Conservation (phyloP, 2,113 vertebrate species). For the Natator depressus region DNA sequence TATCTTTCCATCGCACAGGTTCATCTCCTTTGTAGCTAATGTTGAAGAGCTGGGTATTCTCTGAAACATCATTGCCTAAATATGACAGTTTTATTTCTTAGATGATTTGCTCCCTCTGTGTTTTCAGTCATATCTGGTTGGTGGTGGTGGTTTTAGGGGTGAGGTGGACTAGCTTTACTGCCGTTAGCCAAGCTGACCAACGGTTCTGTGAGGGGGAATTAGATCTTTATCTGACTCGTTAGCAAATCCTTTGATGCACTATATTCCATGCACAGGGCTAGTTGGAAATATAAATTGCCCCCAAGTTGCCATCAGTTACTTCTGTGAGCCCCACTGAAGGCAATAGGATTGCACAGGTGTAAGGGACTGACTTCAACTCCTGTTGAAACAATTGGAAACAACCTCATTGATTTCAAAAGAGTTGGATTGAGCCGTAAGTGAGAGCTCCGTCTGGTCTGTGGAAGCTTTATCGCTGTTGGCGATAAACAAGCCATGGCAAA, state of each 20-base stretch:
- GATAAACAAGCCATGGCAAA: neutral
- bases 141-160: neutral
- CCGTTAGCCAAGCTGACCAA: neutral
- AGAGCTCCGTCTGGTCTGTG: neutral
- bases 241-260: neutral
- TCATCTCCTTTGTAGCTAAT: neutral
- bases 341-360: neutral
- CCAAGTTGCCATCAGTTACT: neutral
- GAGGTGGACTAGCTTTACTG: neutral
- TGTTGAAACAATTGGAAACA: neutral
- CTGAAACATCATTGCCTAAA: neutral
- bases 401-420: neutral
- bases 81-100: neutral
- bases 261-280: neutral
- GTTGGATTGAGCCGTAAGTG: neutral
- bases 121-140: neutral
- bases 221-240: neutral
- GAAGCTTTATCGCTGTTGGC: neutral
- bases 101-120: neutral
- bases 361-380: neutral
- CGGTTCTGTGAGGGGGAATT: neutral
- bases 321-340: neutral
- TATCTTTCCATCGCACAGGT: neutral
- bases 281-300: neutral
- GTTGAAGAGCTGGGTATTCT: neutral